Evolutionary conservation across 30 jellyfish, hydroid and myxozoan species (phyloP).

Genomic region (Morbakka virulenta): DNA sequence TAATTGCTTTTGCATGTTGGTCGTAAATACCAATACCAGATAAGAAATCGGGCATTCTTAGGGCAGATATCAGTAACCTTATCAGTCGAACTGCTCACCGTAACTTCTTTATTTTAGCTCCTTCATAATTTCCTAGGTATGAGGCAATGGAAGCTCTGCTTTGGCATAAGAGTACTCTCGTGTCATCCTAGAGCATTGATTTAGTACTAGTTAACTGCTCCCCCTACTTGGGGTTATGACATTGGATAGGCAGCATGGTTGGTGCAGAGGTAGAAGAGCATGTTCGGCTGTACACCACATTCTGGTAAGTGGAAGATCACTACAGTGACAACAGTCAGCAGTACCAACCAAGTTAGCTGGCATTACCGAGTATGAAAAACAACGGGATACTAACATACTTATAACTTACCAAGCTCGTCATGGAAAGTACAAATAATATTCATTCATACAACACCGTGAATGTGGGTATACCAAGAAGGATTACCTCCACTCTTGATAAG

Average conservation of each 20-base stretch:
- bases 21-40: no score
- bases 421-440: slow-evolving; percentile 8
- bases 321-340: no score
- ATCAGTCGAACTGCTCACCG: no score
- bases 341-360: slow-evolving; percentile 18
- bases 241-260: slow-evolving; percentile 11
- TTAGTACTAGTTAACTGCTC: slow-evolving; percentile 5
- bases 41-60: no score
- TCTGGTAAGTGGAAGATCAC: slow-evolving; percentile 18
- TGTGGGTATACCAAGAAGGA: no score
- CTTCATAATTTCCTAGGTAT: no score
- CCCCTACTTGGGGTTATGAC: slow-evolving; percentile 6
- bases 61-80: no score
- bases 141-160: no score
- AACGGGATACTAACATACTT: slow-evolving; percentile 26
- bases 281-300: slow-evolving; percentile 26
- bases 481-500: no score
- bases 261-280: slow-evolving; percentile 9
- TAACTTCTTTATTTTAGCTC: no score
- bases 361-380: slow-evolving; percentile 19
- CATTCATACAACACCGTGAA: no score
- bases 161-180: not conserved
- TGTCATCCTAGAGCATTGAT: slow-evolving; percentile 6
- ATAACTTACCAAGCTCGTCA: slow-evolving; percentile 10
- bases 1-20: no score